These are phyloP conservation scores for Suricata suricatta DNA, from an alignment of 2,113 vertebrate species.

Conservation along the genomic window DNA sequence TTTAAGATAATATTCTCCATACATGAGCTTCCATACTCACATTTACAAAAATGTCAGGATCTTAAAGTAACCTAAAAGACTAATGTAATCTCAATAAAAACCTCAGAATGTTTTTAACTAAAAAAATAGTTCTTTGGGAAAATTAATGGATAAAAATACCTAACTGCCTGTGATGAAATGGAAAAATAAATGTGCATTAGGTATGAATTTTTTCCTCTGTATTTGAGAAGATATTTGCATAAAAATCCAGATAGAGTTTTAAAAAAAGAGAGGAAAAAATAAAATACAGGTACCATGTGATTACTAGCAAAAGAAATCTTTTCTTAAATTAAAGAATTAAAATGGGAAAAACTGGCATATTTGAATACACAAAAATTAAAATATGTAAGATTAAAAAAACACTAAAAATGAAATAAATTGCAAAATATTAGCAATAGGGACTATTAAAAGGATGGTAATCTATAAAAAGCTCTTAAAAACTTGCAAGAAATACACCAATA, in stretches of 20 bases:
- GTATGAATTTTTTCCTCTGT: neutral
- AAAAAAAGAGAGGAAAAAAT: neutral
- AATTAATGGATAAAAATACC: neutral
- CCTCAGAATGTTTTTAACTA: neutral
- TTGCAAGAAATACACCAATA: neutral
- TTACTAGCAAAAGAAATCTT: neutral
- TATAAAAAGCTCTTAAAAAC: neutral
- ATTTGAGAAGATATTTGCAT: neutral
- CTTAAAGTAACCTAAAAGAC: conserved; percentile 19
- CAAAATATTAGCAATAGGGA: neutral
- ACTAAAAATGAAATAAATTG: neutral
- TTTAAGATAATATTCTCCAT: neutral
- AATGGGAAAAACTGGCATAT: neutral
- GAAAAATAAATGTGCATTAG: neutral
- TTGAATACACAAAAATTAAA: neutral
- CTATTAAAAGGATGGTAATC: neutral
- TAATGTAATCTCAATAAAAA: conserved; percentile 15
- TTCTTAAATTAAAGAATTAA: neutral
- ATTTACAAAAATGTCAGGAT: neutral
- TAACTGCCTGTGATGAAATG: neutral
- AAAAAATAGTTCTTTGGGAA: neutral
- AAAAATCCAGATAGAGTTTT: neutral
- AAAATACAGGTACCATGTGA: neutral
- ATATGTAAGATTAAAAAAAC: neutral
- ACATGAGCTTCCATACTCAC: neutral